A percentile compares a stretch with the other conserved stretches of the same genome.
Conservation (phyloP, 2,113 vertebrate species). For the Spilogale gracilis region DNA sequence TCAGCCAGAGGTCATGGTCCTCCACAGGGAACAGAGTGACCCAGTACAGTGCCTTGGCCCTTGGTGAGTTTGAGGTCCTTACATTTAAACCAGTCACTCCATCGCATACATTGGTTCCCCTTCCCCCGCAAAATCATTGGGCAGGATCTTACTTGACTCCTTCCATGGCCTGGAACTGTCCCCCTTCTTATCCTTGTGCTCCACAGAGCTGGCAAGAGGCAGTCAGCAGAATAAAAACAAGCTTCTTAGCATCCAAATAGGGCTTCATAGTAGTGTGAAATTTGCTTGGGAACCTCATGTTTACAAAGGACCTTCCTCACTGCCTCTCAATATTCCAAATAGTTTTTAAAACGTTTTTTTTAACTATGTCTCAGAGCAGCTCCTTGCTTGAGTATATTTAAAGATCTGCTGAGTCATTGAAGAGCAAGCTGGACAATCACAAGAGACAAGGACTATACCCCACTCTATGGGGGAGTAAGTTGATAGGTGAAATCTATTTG, state of each 20-base stretch:
- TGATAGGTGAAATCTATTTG: constrained; percentile 59
- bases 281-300: constrained; percentile 47
- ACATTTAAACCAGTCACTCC: constrained; percentile 38
- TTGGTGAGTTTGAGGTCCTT: constrained; percentile 51
- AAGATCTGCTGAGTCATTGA: constrained; percentile 81
- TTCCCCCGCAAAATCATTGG: constrained; percentile 30
- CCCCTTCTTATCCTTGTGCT: constrained; percentile 47
- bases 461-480: constrained; percentile 51
- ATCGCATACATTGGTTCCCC: background rate
- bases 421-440: constrained; percentile 47
- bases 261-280: background rate
- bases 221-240: constrained; percentile 46
- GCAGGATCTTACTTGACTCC: constrained; percentile 58
- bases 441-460: constrained; percentile 56
- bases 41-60: constrained; percentile 7
- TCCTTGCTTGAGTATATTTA: constrained; percentile 73
- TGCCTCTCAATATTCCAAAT: background rate
- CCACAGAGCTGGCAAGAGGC: constrained; percentile 50
- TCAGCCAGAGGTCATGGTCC: constrained; percentile 61
- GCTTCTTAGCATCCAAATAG: background rate
- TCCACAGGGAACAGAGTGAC: constrained; percentile 22
- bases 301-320: constrained; percentile 39
- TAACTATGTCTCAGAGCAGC: constrained; percentile 48
- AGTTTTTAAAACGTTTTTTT: constrained; percentile 49
- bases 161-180: constrained; percentile 42